These are phyloP conservation scores for Oscheius sp. DNA, from an alignment of 1,140 invertebrate species.

Conservation along the genomic window DNA sequence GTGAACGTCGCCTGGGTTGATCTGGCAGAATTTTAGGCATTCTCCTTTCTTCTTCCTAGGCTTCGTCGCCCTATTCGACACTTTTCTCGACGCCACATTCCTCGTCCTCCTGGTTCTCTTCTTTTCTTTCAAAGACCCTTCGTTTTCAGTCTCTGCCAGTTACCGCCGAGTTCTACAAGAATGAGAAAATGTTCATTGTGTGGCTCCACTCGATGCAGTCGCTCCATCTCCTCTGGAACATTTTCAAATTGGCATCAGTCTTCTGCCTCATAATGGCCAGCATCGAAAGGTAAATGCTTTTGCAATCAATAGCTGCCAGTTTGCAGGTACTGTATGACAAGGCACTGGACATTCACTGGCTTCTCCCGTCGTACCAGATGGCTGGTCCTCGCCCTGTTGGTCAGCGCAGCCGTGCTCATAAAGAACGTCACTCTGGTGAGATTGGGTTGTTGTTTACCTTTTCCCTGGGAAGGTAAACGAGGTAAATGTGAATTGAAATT, in stretches of 20 bases:
- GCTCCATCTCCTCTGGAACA: slow-evolving; percentile 51
- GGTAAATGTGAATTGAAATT: too few species aligned
- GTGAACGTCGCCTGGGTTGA: not conserved
- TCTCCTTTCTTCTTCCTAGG: slow-evolving; percentile 47
- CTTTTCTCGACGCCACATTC: slow-evolving; percentile 37
- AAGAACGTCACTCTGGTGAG: slow-evolving; percentile 35
- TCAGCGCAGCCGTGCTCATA: slow-evolving; percentile 45
- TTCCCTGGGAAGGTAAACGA: too few species aligned
- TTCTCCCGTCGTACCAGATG: slow-evolving; percentile 54
- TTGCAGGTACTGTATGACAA: slow-evolving; percentile 48
- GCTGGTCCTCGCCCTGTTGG: slow-evolving; percentile 45
- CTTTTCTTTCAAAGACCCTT: not conserved
- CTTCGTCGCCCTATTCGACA: slow-evolving; percentile 44
- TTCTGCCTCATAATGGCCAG: slow-evolving; percentile 56
- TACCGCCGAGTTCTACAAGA: slow-evolving; percentile 45
- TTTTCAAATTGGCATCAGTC: slow-evolving; percentile 59
- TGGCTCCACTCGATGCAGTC: slow-evolving; percentile 48
- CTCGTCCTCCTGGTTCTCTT: slow-evolving; percentile 36
- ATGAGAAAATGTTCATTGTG: slow-evolving; percentile 37
- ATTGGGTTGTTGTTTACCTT: not conserved
- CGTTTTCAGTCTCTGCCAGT: slow-evolving; percentile 46
- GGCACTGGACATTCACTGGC: slow-evolving; percentile 59
- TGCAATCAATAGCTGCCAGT: not conserved
- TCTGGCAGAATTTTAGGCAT: slow-evolving; percentile 26
- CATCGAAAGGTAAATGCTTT: slow-evolving; percentile 47